phyloP scores from a whole-genome alignment of 1,140 invertebrate genomes.

The Venustaconcha ellipsiformis region DNA sequence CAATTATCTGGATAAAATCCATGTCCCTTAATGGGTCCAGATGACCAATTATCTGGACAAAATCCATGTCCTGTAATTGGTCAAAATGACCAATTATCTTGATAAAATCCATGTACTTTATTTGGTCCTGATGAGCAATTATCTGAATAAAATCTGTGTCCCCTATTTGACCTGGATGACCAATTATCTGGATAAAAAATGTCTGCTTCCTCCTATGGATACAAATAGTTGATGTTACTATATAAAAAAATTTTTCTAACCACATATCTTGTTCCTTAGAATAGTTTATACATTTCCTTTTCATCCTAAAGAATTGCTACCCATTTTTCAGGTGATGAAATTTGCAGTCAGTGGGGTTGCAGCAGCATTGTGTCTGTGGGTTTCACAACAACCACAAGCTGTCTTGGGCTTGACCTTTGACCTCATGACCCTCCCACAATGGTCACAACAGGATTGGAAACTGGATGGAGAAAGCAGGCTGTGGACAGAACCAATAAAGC shows the following conservation, averaged over 20 bases:
- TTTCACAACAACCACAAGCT: neutral
- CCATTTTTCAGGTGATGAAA: conserved; percentile 13
- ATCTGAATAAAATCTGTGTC: no score
- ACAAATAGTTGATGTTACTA: neutral
- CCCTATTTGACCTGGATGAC: neutral
- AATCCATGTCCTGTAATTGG: no score
- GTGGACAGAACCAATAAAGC: no score
- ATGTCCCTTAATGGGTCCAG: no score
- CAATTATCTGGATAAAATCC: no score
- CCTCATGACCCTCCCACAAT: neutral
- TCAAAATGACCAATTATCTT: no score
- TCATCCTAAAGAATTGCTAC: neutral
- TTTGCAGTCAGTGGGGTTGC: conserved; percentile 18
- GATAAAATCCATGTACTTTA: no score
- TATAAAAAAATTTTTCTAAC: neutral
- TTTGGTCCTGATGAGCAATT: no score
- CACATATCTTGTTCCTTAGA: neutral
- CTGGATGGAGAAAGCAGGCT: no score
- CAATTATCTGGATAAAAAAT: neutral
- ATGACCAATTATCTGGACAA: no score
- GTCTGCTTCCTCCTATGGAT: no score
- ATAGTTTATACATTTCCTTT: neutral
- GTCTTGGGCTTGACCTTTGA: conserved; percentile 9
- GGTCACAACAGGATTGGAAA: no score
- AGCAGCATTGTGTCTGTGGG: conserved; percentile 23